A percentile compares a stretch with the other conserved stretches of the same genome.
Evolutionary conservation across 2,888 invertebrate species (phyloP).

Genomic region (Mystacides longicornis): DNA sequence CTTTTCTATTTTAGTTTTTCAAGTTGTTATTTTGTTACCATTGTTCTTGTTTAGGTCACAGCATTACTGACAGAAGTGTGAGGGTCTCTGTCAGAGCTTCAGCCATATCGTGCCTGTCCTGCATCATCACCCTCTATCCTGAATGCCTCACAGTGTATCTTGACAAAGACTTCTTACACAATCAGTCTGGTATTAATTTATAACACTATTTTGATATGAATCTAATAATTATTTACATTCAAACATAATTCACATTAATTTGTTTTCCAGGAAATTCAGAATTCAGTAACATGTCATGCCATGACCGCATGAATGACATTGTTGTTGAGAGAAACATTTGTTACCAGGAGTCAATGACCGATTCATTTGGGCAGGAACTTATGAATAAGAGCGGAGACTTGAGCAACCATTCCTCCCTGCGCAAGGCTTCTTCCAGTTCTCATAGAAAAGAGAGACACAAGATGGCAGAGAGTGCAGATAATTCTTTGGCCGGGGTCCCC

Average conservation of each 20-base stretch:
- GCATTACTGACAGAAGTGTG: slow-evolving; percentile 66
- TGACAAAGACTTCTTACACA: slow-evolving; percentile 46
- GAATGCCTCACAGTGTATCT: slow-evolving; percentile 59
- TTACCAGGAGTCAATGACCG: slow-evolving; percentile 45
- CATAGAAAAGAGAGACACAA: slow-evolving; percentile 13
- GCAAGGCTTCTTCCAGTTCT: slow-evolving; percentile 15
- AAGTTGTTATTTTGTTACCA: not conserved
- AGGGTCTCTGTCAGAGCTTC: slow-evolving; percentile 88
- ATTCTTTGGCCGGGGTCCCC: slow-evolving; percentile 38
- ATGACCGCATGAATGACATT: slow-evolving; percentile 44
- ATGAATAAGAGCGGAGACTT: slow-evolving; percentile 38
- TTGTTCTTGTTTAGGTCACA: slow-evolving; percentile 36
- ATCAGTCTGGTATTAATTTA: slow-evolving; percentile 19
- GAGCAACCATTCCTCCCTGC: slow-evolving; percentile 25
- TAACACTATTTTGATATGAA: not conserved
- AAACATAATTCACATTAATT: too few species aligned
- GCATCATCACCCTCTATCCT: slow-evolving; percentile 67
- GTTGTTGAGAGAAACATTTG: slow-evolving; percentile 45
- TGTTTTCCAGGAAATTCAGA: slow-evolving; percentile 38
- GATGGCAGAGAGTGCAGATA: slow-evolving; percentile 30
- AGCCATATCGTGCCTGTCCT: slow-evolving; percentile 72
- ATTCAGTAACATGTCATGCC: slow-evolving; percentile 37
- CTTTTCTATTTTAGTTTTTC: not conserved
- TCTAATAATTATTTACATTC: too few species aligned
- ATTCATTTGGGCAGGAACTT: slow-evolving; percentile 42